Base-by-base conservation (phyloP, 1,140 invertebrate genomes). In the Saccostrea echinata region DNA sequence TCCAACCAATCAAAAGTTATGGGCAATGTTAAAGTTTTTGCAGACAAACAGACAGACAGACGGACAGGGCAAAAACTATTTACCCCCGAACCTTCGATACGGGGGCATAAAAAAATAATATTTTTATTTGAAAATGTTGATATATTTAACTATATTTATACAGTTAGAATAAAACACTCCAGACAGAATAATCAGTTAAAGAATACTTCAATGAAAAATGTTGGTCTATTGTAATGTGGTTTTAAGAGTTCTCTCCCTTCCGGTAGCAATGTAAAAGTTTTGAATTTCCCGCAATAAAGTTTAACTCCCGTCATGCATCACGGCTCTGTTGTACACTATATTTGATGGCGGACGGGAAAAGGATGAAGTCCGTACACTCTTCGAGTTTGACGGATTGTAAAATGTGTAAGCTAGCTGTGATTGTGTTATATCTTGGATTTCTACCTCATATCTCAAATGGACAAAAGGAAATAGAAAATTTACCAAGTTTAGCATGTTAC, bases 401-500 rank as follows among this genome's bases (percentile, higher is more conserved):
- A 83, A 51, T 83, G 35, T 83, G 51, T 83, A 53, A 53, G 51
- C 51, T 83, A n/a, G 35, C 30, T 83, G 35, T 83, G 35, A 83
- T 83, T 83, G 81, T 88, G 55, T 85, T 84, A 57, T 85, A 30
- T 85, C 57, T 88, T 33, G 87, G 87, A 85, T 55, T 81, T 88
- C 88, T 91, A 91, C 90, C 89, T 90, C 90, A 91, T 16, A 35
- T 87, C 55, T 88, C 68, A 84, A 85, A 88, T 84, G 89, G 89
- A 88, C 88, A 88, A 84, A 71, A n/a, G 24, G 55, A 30, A 21
- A 84, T 88, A 81, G 89, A 89, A 61, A 80, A 68, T 82, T 55
- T 24, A 55, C 86, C 87, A 43, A 89, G 89, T 84, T 86, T 81
- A 55, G 89, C 88, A 53, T 96, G 96, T 91, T 96, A 96, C 90